Evolutionary conservation across 2,113 vertebrate genomes (phyloP).

Genomic region (Tilapia sparmanii): DNA sequence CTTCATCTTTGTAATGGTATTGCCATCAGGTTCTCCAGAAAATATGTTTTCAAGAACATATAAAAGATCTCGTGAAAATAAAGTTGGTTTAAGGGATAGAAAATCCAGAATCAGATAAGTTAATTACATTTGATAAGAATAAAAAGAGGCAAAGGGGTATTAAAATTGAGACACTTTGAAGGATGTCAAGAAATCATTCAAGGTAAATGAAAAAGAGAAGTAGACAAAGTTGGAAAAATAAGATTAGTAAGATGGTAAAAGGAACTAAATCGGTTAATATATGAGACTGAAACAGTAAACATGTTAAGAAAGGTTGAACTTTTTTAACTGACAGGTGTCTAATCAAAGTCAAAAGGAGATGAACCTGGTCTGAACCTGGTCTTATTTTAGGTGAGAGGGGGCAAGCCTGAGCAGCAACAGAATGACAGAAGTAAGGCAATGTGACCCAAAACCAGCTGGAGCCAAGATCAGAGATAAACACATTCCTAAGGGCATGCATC

Average conservation of each 20-base stretch:
- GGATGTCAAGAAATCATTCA: neutral
- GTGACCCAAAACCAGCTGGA: neutral
- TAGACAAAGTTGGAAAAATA: neutral
- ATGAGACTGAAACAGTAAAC: neutral
- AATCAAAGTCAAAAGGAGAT: neutral
- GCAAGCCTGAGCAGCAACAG: neutral
- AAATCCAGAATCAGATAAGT: neutral
- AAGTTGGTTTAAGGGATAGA: neutral
- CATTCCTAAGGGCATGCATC: slow-evolving; percentile 14
- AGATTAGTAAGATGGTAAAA: neutral
- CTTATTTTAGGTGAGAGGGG: neutral
- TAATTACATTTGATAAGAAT: neutral
- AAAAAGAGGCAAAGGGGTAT: neutral
- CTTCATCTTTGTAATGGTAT: neutral
- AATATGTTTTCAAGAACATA: neutral
- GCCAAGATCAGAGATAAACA: neutral
- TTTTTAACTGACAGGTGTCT: neutral
- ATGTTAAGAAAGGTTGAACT: neutral
- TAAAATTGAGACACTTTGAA: neutral
- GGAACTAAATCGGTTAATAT: neutral
- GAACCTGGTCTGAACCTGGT: neutral
- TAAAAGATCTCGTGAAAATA: neutral
- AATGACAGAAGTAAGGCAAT: neutral
- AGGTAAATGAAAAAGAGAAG: neutral
- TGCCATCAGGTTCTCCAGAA: neutral